These are phyloP conservation scores for Bungarus multicinctus DNA, from an alignment of 2,113 vertebrate species.

Conservation along the genomic window DNA sequence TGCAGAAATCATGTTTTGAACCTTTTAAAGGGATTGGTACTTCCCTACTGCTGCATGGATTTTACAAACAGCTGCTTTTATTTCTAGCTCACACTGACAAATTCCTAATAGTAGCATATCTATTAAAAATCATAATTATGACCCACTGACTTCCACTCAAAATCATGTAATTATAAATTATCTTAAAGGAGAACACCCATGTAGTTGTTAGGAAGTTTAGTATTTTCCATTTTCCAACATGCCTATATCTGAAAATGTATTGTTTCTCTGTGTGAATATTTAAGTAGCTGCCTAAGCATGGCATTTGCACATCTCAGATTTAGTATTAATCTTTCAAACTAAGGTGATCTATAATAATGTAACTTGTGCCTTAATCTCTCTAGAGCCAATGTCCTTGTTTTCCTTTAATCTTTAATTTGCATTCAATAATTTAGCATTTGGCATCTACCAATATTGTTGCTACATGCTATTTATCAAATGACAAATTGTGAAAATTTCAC, in stretches of 20 bases:
- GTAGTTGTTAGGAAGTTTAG: neutral
- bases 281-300: neutral
- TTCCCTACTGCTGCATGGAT: neutral
- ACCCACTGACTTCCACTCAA: neutral
- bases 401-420: neutral
- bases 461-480: neutral
- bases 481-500: neutral
- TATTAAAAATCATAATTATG: neutral
- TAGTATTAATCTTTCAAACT: neutral
- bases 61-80: neutral
- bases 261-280: neutral
- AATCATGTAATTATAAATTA: neutral
- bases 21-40: neutral
- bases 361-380: neutral
- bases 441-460: neutral
- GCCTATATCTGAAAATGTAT: neutral
- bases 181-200: neutral
- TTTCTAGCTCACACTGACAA: constrained; percentile 1
- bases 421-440: neutral
- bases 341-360: neutral
- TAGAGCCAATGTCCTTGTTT: neutral
- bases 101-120: neutral
- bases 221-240: neutral
- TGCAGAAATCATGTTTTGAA: accelerated
- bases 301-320: neutral